These are phyloP conservation scores for Avahi laniger DNA, from an alignment of 2,797 vertebrate species.

Conservation along the genomic window DNA sequence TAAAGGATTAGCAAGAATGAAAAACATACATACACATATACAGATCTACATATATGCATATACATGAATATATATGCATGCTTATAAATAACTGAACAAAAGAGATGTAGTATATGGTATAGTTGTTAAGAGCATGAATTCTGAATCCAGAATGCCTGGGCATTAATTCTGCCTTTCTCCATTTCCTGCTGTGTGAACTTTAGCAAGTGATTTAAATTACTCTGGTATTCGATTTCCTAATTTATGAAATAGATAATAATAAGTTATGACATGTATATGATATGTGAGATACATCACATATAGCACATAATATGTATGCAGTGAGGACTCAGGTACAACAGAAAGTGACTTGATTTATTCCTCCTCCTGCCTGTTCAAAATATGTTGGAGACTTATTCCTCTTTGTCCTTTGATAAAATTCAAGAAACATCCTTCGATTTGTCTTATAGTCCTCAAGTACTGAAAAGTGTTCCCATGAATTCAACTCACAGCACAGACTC, in stretches of 20 bases:
- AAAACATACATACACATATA: not conserved
- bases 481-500: not conserved
- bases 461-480: not conserved
- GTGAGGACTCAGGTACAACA: not conserved
- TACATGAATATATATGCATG: not conserved
- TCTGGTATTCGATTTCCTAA: not conserved
- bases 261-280: not conserved
- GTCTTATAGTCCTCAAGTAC: not conserved
- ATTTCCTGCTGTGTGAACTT: not conserved
- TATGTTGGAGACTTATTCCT: not conserved
- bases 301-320: rapidly evolving
- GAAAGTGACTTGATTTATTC: not conserved
- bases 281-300: not conserved
- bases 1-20: not conserved
- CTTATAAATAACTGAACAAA: not conserved
- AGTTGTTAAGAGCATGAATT: not conserved
- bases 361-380: not conserved
- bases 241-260: not conserved
- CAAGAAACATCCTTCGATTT: not conserved
- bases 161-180: not conserved
- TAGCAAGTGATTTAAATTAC: not conserved
- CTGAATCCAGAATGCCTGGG: not conserved
- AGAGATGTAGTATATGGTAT: not conserved
- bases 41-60: not conserved
- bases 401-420: not conserved